Evolutionary conservation across 2,888 invertebrate genomes (phyloP), one percentile per base, ranked within the genome.

Genomic region (Apoderus coryli): DNA sequence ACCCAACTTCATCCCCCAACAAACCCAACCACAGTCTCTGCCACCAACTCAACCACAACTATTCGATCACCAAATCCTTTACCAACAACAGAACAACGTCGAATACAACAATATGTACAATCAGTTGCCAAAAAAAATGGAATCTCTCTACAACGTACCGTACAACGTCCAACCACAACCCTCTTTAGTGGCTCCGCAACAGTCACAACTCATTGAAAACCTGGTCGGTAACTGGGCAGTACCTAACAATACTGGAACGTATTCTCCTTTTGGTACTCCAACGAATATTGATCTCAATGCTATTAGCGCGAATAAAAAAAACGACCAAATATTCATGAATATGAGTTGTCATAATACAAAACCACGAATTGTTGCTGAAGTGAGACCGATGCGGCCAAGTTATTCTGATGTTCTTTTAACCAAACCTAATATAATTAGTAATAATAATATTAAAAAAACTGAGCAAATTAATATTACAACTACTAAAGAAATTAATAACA

Each of bases 341-440:
- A n/a, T n/a, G n/a, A n/a, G n/a, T n/a, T n/a, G n/a, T n/a, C n/a
- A n/a, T n/a, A n/a, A n/a, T n/a, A 71, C 71, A 44, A 77, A 76
- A 40, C 63, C 64, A 33, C 66, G 82, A 29, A 81, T 80, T 53
- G 73, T 84, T 1, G 84, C 82, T 19, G 84, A 84, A 59, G 84
- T 85, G 0, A 80, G 80, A 47, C 84, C 84, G 1, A 84, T 84
- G 82, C 67, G 84, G 31, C 82, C 84, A 28, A 76, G 79, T 9
- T 85, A 85, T 53, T 85, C 85, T 0, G 84, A 82, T 60, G 81
- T 85, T 4, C n/a, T n/a, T n/a, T 52, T 85, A 23, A 75, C 80
- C 15, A 85, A 85, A 57, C 43, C 50, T 3, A 63, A 61, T 5
- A 64, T 64, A 3, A 55, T 58, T 24, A 44, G 51, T 15, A 51